phyloP scores from a whole-genome alignment of 2,888 invertebrate species.

The Junonia oenone region DNA sequence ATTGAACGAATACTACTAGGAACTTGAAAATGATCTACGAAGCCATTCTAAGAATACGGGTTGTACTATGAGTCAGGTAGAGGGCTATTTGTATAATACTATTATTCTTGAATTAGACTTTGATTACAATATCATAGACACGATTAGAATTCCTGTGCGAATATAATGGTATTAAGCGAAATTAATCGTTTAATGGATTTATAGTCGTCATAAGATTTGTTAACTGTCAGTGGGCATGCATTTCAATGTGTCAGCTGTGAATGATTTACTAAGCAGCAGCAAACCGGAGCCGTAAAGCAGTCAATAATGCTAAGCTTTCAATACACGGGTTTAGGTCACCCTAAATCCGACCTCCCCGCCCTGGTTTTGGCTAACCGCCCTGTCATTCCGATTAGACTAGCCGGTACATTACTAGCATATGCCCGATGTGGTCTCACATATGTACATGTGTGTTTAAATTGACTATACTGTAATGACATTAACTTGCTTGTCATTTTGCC shows the following conservation, averaged over 20 bases:
- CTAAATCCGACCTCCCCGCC: conserved; percentile 3
- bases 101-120: background rate
- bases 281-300: conserved; percentile 32
- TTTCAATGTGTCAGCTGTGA: conserved; percentile 11
- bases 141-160: background rate
- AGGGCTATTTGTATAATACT: background rate
- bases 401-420: background rate
- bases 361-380: conserved; percentile 17
- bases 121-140: background rate
- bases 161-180: background rate
- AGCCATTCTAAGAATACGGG: conserved; percentile 17
- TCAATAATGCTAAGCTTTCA: conserved; percentile 34
- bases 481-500: background rate
- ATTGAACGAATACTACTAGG: conserved; percentile 11
- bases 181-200: conserved; percentile 6
- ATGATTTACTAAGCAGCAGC: conserved; percentile 25
- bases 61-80: conserved; percentile 14
- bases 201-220: conserved; percentile 7
- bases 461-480: conserved; percentile 1
- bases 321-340: conserved; percentile 17
- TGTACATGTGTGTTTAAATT: background rate
- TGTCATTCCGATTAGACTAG: conserved; percentile 7
- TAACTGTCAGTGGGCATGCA: conserved; percentile 6
- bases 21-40: conserved; percentile 15
- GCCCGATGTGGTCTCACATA: no score